phyloP scores from a whole-genome alignment of 2,113 vertebrate species.

The Scortum barcoo region DNA sequence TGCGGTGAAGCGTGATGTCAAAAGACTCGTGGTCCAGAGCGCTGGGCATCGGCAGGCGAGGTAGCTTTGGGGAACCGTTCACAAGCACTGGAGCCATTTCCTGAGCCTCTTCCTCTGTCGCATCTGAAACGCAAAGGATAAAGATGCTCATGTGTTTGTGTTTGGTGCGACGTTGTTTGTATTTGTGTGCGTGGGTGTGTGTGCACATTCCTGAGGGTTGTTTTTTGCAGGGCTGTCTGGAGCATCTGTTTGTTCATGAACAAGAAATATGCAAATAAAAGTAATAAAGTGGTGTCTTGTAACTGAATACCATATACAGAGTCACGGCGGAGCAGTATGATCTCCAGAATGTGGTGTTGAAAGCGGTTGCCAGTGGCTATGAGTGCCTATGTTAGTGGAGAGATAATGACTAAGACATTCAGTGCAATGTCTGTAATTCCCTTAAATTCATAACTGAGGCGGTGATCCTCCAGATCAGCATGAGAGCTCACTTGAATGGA shows the following conservation, averaged over 20 bases:
- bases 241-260: constrained; percentile 1
- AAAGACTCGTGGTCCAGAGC: constrained; percentile 88
- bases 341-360: constrained; percentile 7
- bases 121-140: constrained; percentile 60
- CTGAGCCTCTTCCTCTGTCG: constrained; percentile 75
- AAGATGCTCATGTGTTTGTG: neutral
- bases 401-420: neutral
- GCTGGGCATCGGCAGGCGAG: constrained; percentile 79
- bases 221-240: neutral
- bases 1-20: constrained; percentile 92
- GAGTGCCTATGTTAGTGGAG: neutral
- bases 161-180: neutral
- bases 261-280: neutral
- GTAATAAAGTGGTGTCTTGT: neutral
- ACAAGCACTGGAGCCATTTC: constrained; percentile 74
- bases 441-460: neutral
- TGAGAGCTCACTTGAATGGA: neutral
- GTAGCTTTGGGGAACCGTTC: constrained; percentile 89
- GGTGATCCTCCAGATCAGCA: neutral
- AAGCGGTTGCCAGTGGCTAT: neutral
- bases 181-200: neutral
- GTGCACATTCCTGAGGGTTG: neutral
- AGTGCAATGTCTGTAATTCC: neutral
- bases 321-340: neutral
- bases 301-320: neutral